These are phyloP conservation scores for Suncus etruscus DNA, from an alignment of 2,113 vertebrate species.

Conservation along the genomic window DNA sequence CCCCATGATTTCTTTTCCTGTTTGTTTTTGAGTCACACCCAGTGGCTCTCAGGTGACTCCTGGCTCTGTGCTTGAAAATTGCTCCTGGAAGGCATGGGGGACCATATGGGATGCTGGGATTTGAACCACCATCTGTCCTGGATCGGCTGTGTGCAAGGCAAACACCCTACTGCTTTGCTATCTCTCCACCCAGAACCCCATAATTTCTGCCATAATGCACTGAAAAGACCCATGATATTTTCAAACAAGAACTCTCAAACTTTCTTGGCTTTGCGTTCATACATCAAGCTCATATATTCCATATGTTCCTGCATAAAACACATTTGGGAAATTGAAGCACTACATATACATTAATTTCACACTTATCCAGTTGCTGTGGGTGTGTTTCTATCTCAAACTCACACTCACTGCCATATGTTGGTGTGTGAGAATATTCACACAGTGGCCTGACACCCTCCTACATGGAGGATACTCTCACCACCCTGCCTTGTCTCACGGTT, in stretches of 20 bases:
- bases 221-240: conserved; percentile 29
- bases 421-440: too few relatives aligned
- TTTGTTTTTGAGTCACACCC: too few relatives aligned
- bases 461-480: too few relatives aligned
- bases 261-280: not conserved
- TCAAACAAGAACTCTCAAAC: not conserved
- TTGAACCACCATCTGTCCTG: too few relatives aligned
- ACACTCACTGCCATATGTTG: not conserved
- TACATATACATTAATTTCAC: not conserved
- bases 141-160: too few relatives aligned
- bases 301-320: not conserved
- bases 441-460: too few relatives aligned
- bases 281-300: not conserved
- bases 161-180: too few relatives aligned
- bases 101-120: too few relatives aligned
- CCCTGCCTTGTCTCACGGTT: too few relatives aligned
- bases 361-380: not conserved
- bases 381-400: not conserved
- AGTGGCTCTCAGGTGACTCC: too few relatives aligned
- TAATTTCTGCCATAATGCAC: not conserved
- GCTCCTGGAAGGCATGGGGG: too few relatives aligned
- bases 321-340: not conserved
- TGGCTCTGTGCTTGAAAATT: too few relatives aligned
- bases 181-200: not conserved
- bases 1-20: not conserved